Conservation (phyloP, 2,113 vertebrate genomes). For the Cinclus mexicanus region DNA sequence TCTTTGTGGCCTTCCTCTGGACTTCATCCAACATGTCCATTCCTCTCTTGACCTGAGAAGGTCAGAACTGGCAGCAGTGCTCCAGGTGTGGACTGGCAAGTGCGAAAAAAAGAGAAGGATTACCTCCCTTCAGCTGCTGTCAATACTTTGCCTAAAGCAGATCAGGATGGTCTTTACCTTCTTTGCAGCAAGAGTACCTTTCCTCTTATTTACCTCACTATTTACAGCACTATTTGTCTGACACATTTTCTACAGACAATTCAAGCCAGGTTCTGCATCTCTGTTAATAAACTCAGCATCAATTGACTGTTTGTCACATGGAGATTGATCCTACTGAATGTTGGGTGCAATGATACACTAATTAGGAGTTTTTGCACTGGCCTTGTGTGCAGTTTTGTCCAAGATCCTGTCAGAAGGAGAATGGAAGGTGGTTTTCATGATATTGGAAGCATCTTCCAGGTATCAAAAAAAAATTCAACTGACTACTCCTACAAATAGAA, state of each 20-base stretch:
- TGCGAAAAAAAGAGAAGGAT: not conserved
- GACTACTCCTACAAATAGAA: not conserved
- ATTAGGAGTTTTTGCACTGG: not conserved
- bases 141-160: not conserved
- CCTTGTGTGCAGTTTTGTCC: not conserved
- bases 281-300: not conserved
- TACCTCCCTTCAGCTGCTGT: not conserved
- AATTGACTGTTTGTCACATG: rapidly evolving
- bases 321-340: not conserved
- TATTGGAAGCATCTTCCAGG: not conserved
- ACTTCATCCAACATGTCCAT: not conserved
- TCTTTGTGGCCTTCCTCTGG: not conserved
- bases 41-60: not conserved
- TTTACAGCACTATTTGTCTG: not conserved
- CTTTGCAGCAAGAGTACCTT: not conserved
- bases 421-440: not conserved
- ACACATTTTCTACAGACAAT: not conserved
- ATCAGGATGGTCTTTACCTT: not conserved
- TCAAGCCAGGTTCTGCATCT: not conserved
- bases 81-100: not conserved
- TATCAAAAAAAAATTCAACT: not conserved
- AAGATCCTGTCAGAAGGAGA: not conserved
- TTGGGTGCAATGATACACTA: not conserved
- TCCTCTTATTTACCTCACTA: not conserved
- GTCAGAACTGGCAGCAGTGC: not conserved